Evolutionary conservation across 2,797 vertebrate genomes (phyloP), one percentile per base, ranked within the genome.

Genomic region (Neoniphon sammara): DNA sequence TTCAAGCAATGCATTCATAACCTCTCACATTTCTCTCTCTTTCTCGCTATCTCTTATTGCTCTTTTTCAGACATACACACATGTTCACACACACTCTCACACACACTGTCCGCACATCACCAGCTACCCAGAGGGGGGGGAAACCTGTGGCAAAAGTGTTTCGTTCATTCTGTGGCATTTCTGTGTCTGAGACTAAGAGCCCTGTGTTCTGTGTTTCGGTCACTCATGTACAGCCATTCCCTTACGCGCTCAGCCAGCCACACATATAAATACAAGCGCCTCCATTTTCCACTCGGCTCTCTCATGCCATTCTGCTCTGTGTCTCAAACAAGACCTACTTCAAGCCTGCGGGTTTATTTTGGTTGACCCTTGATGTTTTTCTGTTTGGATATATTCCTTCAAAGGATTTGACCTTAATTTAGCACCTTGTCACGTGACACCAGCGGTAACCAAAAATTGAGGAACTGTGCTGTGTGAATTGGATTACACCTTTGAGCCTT

Each of bases 341-440:
- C 81, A 91, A 77, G 57, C 57, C 73, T 23, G 25, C 0, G 5
- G 79, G 87, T 93, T 93, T 92, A 91, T 93, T 93, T 94, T 76
- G 75, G 81, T 86, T 71, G 59, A 46, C 73, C 46, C 71, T 86
- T 84, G 85, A 91, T 90, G 75, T 83, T 86, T 89, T 81, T 71
- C 60, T 83, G 85, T 86, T 84, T 85, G 77, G 82, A 87, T 78
- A 74, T 89, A 81, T 93, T 92, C 89, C 81, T 81, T 91, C 83
- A 88, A 90, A 84, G 79, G 64, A 70, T 80, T 55, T 91, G 88
- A 91, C 87, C 87, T 91, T 88, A 86, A 85, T 85, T 91, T 89
- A 90, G 89, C 81, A 88, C 87, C 85, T 78, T 8, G 66, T 90
- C 78, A 72, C 62, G 39, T 89, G 83, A 89, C 90, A 74, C 61